Base-by-base conservation (phyloP, 2,888 invertebrate species). In the Tholera decimalis region DNA sequence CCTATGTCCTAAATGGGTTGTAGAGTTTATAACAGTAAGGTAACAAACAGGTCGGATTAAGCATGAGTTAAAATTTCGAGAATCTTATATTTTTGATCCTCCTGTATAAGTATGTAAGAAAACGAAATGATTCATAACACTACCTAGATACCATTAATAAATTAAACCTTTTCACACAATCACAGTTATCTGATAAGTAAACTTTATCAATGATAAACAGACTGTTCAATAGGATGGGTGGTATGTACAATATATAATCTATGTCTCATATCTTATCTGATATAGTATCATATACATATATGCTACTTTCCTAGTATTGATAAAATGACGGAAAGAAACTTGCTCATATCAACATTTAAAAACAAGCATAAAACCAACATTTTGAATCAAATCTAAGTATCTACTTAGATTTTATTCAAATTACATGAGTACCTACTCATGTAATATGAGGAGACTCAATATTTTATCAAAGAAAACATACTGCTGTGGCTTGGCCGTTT, bases 201-300 rank as follows among this genome's bases (percentile, higher is more conserved):
- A 22, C 13, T 18, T 35, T 2, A 8, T 11, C 26, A 28, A 11
- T 11, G 26, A 68, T 26, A 33, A 67, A 67, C 7, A 7, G 2
- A 22, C 11, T 5, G n/a, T 41, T 33, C 22, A 67, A 33, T 13
- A 50, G 15, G 18, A 53, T 3, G 13, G 26, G 1, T 54, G 13
- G 9, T n/a, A n/a, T n/a, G n/a, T n/a, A n/a, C n/a, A n/a, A 33
- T 9, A 11, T 22, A 24, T 5, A 9, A 7, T 24, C 2, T n/a
- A 33, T 46, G 24, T n/a, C 4, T 33, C 8, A 11, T 60, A 65
- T 60, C 61, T 70, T 39, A 70, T 65, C 70, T 30, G 13, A 3
- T 24, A 39, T 1, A 22, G 24, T 67, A 58, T 20, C 15, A 55
- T 9, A 15, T 22, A 41, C 5, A 2, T 8, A 8, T n/a, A 5